Evolutionary conservation across 2,888 invertebrate species (phyloP).

Genomic region (Pheosia tremula): DNA sequence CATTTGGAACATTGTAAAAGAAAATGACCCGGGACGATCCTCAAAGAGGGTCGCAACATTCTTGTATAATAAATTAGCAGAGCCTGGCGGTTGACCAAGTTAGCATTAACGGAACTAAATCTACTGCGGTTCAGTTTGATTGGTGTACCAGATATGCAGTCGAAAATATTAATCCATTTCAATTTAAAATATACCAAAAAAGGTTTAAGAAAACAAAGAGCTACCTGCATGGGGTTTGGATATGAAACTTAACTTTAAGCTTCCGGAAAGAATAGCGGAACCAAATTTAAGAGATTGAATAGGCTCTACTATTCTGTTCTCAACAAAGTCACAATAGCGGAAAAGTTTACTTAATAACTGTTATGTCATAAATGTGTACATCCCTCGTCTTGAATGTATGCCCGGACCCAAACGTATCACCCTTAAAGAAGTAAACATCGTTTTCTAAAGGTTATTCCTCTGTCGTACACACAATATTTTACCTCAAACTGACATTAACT

Average conservation of each 20-base stretch:
- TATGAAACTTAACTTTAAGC: too few relatives aligned
- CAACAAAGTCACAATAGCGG: too few relatives aligned
- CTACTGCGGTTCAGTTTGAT: not conserved
- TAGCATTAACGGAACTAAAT: not conserved
- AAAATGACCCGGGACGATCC: not conserved
- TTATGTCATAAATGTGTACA: not conserved
- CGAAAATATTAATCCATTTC: not conserved
- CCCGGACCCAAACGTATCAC: not conserved
- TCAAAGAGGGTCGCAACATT: not conserved
- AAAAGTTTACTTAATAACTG: too few relatives aligned
- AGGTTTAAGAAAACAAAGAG: too few relatives aligned
- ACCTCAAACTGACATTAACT: not conserved
- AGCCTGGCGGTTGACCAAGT: not conserved
- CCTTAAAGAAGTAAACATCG: not conserved
- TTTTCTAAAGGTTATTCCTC: not conserved
- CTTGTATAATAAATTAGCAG: constrained; percentile 2
- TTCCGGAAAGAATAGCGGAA: too few relatives aligned
- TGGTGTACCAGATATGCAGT: not conserved
- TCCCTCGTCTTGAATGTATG: not conserved
- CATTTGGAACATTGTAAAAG: not conserved
- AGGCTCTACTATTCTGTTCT: too few relatives aligned
- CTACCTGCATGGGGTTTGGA: too few relatives aligned
- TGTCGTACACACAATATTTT: not conserved
- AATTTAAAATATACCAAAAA: not conserved
- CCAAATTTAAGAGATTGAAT: too few relatives aligned